A percentile compares a stretch with the other conserved stretches of the same genome.
Conservation (phyloP, 2,888 invertebrate genomes). For the Leistus spinibarbis region DNA sequence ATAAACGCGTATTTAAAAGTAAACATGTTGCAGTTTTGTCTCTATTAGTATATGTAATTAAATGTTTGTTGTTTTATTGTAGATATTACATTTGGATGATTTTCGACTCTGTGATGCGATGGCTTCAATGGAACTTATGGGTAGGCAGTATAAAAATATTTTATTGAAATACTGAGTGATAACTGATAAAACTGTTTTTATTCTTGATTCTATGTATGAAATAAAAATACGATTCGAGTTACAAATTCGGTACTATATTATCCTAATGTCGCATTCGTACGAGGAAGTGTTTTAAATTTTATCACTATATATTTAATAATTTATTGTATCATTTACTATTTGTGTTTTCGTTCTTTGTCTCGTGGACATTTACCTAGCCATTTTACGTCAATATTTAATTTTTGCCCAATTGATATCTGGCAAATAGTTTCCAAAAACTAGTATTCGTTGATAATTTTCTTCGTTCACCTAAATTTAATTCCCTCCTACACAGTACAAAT, state of each 20-base stretch:
- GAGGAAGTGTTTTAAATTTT: too few species aligned
- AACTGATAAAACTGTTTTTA: not conserved
- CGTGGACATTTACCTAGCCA: too few species aligned
- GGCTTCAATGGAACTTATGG: conserved; percentile 43
- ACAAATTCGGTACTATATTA: not conserved
- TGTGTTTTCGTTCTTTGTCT: too few species aligned
- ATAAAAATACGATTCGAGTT: not conserved
- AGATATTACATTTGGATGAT: conserved; percentile 42
- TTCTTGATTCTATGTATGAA: not conserved
- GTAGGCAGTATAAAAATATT: conserved; percentile 42
- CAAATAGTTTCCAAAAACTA: too few species aligned
- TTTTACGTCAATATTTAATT: too few species aligned
- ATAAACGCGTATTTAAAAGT: conserved; percentile 17
- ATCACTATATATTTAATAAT: too few species aligned
- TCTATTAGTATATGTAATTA: not conserved
- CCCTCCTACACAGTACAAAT: too few species aligned
- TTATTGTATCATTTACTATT: too few species aligned
- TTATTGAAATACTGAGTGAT: conserved; percentile 22
- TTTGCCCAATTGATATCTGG: too few species aligned
- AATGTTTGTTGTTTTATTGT: conserved; percentile 28
- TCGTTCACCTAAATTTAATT: too few species aligned
- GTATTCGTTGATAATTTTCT: too few species aligned
- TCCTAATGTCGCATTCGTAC: not conserved
- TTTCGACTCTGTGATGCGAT: conserved; percentile 42
- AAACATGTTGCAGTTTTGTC: not conserved